phyloP scores from a whole-genome alignment of 2,113 vertebrate genomes.

The Bufo gargarizans region DNA sequence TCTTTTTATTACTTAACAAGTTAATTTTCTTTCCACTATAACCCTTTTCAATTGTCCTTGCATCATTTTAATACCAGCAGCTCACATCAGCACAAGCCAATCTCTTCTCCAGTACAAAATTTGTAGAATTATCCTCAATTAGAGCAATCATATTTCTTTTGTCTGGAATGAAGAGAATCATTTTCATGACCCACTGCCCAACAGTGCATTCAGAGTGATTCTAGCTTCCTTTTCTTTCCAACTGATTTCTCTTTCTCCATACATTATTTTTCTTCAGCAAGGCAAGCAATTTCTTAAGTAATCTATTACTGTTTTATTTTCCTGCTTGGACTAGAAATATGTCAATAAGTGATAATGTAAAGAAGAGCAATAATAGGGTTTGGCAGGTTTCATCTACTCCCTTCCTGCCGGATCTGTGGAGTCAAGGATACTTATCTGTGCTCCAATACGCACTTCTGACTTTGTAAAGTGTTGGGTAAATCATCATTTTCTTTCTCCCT shows the following conservation, averaged over 20 bases:
- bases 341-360: no score
- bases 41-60: neutral
- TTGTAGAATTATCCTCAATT: slow-evolving; percentile 34
- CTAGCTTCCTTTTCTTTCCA: neutral
- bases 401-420: no score
- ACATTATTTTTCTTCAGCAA: no score
- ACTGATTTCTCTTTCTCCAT: neutral
- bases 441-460: no score
- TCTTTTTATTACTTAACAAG: neutral
- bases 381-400: no score
- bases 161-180: neutral
- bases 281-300: no score
- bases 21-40: neutral
- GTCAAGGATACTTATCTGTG: no score
- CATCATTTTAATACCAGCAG: neutral
- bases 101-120: slow-evolving; percentile 6
- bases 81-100: neutral
- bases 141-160: slow-evolving; percentile 32
- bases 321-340: no score
- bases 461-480: no score
- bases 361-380: no score
- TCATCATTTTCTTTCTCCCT: no score
- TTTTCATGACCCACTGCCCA: slow-evolving; percentile 16
- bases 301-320: no score
- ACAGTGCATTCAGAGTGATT: neutral